phyloP scores from a whole-genome alignment of 2,113 vertebrate species.

The Salvelinus fontinalis region DNA sequence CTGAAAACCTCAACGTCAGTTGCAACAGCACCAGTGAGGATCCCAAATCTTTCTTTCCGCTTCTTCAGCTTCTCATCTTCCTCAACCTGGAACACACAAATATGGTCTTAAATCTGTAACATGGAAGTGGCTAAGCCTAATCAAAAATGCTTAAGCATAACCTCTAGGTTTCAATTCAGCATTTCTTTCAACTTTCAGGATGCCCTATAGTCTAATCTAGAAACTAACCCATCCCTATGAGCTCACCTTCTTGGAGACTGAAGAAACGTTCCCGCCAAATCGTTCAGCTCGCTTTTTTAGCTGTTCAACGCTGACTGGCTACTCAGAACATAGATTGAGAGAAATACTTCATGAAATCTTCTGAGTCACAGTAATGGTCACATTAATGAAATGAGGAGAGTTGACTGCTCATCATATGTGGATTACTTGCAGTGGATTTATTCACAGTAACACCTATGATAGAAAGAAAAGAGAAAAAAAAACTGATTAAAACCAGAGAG shows the following conservation, averaged over 20 bases:
- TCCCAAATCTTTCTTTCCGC: conserved; percentile 91
- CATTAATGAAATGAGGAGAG: neutral
- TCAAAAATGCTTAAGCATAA: neutral
- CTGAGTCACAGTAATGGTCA: neutral
- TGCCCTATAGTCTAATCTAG: neutral
- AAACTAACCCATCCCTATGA: neutral
- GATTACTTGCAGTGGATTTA: conserved; percentile 66
- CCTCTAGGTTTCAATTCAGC: neutral
- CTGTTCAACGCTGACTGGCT: conserved; percentile 84
- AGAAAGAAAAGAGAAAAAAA: neutral
- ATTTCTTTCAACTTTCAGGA: neutral
- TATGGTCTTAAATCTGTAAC: neutral
- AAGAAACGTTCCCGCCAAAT: conserved; percentile 90
- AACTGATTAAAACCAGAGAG: too few species aligned
- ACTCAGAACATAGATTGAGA: neutral
- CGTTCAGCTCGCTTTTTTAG: conserved; percentile 90
- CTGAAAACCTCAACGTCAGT: conserved; percentile 78
- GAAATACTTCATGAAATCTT: neutral
- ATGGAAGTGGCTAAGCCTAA: neutral
- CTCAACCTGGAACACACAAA: conserved; percentile 75
- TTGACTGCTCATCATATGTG: neutral
- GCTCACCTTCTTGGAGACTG: conserved; percentile 88
- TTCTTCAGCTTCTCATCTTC: conserved; percentile 93
- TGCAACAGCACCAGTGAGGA: conserved; percentile 64
- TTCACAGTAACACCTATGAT: conserved; percentile 50